phyloP scores from a whole-genome alignment of 2,797 vertebrate species.

The Merluccius polli region DNA sequence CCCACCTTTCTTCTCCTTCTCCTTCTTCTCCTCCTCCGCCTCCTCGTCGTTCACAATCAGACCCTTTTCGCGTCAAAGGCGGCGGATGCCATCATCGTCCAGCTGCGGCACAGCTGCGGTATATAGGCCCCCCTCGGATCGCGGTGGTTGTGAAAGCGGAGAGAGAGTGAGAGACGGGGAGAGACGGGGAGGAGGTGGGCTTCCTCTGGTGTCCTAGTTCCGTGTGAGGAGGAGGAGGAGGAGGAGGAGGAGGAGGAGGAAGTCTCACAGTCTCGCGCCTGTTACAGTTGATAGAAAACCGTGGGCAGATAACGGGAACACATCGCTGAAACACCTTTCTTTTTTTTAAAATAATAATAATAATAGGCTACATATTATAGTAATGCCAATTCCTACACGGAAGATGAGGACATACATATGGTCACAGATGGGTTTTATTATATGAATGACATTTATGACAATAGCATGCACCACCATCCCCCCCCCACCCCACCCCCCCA shows the following conservation, averaged over 20 bases:
- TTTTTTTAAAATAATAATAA: background rate
- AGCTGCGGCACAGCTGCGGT: background rate
- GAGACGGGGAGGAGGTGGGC: conserved; percentile 1
- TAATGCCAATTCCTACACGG: background rate
- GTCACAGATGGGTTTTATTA: background rate
- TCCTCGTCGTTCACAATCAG: background rate
- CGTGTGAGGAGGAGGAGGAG: background rate
- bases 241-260: background rate
- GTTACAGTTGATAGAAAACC: background rate
- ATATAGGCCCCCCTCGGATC: background rate
- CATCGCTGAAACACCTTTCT: background rate
- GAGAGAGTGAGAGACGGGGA: background rate
- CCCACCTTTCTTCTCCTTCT: background rate
- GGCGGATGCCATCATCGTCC: background rate
- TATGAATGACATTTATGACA: background rate
- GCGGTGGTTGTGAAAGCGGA: background rate
- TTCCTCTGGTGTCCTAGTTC: conserved; percentile 2
- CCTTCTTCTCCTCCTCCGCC: background rate
- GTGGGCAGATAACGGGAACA: background rate
- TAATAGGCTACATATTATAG: background rate
- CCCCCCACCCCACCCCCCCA: background rate
- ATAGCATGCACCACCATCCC: background rate
- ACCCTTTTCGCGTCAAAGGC: background rate
- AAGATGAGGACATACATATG: background rate
- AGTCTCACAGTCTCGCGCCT: background rate